These are phyloP conservation scores for Thereva unica DNA, from an alignment of 2,888 invertebrate genomes.

Conservation along the genomic window DNA sequence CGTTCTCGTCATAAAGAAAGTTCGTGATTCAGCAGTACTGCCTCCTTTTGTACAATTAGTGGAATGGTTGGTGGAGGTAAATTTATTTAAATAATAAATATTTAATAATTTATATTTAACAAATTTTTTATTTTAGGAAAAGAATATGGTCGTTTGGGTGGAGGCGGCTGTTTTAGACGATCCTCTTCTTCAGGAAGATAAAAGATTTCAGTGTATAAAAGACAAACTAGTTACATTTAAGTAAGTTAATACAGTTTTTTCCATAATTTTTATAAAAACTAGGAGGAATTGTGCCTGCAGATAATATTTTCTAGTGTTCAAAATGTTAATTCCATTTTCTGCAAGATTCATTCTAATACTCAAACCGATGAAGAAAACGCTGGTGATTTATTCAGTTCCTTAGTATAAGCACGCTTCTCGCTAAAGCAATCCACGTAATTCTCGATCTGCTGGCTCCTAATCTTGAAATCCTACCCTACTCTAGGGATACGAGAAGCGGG, in stretches of 20 bases:
- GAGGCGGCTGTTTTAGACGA: conserved; percentile 91
- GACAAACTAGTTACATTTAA: conserved; percentile 83
- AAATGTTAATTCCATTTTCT: no score
- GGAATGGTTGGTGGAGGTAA: conserved; percentile 88
- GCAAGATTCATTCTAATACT: no score
- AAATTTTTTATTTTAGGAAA: conserved; percentile 69
- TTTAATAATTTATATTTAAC: conserved; percentile 18
- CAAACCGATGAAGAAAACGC: no score
- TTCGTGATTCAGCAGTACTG: conserved; percentile 86
- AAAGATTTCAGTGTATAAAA: conserved; percentile 74
- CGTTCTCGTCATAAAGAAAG: conserved; percentile 96
- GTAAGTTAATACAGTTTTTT: conserved; percentile 46
- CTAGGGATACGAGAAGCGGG: no score
- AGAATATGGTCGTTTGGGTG: conserved; percentile 94
- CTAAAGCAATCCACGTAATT: no score
- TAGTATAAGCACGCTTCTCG: no score
- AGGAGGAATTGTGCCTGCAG: not conserved
- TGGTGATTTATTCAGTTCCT: no score
- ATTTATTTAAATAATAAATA: not conserved
- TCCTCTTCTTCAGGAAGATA: conserved; percentile 72
- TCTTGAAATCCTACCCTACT: no score
- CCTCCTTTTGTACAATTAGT: conserved; percentile 91
- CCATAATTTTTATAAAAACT: no score
- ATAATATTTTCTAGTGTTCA: conserved; percentile 5
- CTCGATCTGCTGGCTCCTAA: no score